Evolutionary conservation across 2,113 vertebrate species (phyloP).

Genomic region (Oncorhynchus gorbuscha): DNA sequence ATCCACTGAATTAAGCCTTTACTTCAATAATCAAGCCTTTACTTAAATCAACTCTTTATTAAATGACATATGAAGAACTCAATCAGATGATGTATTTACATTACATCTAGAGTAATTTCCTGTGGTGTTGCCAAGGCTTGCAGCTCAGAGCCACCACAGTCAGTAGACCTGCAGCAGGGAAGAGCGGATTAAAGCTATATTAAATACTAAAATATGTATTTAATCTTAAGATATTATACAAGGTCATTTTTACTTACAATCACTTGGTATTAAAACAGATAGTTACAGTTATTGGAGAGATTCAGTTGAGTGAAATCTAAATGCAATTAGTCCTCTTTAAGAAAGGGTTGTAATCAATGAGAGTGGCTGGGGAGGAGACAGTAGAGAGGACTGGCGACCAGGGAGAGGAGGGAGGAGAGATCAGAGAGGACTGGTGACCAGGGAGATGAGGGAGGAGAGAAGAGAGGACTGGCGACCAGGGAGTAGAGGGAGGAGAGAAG

Average conservation of each 20-base stretch:
- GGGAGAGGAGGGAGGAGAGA: too few species aligned
- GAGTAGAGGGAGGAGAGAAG: too few species aligned
- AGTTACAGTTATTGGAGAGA: conserved; percentile 56
- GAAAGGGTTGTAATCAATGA: conserved; percentile 56
- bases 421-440: too few species aligned
- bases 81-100: conserved; percentile 45
- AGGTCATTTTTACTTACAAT: conserved; percentile 78
- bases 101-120: conserved; percentile 20
- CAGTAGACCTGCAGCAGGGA: conserved; percentile 22
- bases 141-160: conserved; percentile 49
- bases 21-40: conserved; percentile 14
- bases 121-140: conserved; percentile 35
- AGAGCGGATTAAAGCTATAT: conserved; percentile 24
- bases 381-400: too few species aligned
- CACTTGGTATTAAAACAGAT: conserved; percentile 68
- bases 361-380: background rate
- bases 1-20: background rate
- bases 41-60: conserved; percentile 21
- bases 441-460: too few species aligned
- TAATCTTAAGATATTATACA: conserved; percentile 75
- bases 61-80: conserved; percentile 11
- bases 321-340: conserved; percentile 16
- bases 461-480: too few species aligned
- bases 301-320: conserved; percentile 48
- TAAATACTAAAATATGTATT: conserved; percentile 65